Percentiles rank a stretch among this genome's conserved stretches.
Conservation (phyloP, 2,888 invertebrate species). For the Disparrhopalites patrizii region DNA sequence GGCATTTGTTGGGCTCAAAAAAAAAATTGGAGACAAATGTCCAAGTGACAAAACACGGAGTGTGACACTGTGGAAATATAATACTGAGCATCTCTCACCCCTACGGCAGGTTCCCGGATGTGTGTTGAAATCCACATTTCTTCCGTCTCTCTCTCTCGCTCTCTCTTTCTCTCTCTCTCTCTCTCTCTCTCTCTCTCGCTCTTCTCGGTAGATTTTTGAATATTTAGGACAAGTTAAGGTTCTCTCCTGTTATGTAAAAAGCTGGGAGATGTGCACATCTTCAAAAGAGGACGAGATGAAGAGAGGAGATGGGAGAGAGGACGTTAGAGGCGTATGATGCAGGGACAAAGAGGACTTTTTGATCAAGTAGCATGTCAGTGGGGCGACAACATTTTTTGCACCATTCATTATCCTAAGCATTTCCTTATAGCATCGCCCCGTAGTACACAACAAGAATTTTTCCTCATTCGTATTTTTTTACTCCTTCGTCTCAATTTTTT, state of each 20-base stretch:
- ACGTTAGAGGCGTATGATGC: too few species aligned
- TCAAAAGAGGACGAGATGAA: background rate
- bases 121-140: constrained; percentile 14
- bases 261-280: background rate
- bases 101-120: background rate
- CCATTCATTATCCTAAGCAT: constrained; percentile 3
- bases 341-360: too few species aligned
- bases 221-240: too few species aligned
- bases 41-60: background rate
- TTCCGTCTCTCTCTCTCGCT: too few species aligned
- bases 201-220: too few species aligned
- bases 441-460: too few species aligned
- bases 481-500: constrained; percentile 6
- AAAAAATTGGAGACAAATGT: too few species aligned
- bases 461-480: background rate
- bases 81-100: constrained; percentile 8
- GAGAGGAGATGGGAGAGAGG: background rate
- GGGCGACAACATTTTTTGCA: background rate
- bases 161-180: too few species aligned
- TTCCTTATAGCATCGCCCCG: too few species aligned
- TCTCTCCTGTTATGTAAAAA: too few species aligned
- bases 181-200: too few species aligned
- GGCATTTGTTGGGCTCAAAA: too few species aligned
- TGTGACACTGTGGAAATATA: constrained; percentile 18
- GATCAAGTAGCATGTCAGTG: constrained; percentile 5